phyloP scores from a whole-genome alignment of 2,113 vertebrate genomes.

The Cercocebus atys region DNA sequence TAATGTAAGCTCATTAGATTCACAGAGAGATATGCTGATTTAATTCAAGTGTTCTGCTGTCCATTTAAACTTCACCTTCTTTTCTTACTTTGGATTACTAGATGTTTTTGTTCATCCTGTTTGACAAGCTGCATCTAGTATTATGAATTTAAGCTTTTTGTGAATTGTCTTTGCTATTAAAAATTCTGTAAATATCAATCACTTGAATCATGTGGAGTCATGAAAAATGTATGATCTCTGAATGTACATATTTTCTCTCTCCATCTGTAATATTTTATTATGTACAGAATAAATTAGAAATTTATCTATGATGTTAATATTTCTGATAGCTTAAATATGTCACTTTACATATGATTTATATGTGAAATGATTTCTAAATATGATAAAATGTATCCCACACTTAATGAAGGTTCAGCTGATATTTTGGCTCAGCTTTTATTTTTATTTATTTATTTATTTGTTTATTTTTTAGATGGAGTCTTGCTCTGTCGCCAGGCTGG shows the following conservation, averaged over 20 bases:
- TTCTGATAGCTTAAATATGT: background rate
- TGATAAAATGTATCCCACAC: background rate
- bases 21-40: background rate
- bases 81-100: conserved; percentile 31
- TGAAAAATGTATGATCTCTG: background rate
- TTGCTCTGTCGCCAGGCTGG: too few relatives aligned
- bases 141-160: conserved; percentile 26
- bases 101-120: background rate
- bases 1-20: conserved; percentile 34
- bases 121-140: background rate
- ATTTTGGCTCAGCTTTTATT: background rate
- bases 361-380: background rate
- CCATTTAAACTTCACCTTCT: conserved; percentile 1
- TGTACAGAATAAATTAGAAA: background rate
- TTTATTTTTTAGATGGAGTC: too few relatives aligned
- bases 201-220: background rate
- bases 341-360: background rate
- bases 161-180: conserved; percentile 27
- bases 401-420: background rate
- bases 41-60: conserved; percentile 11
- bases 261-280: background rate
- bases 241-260: background rate
- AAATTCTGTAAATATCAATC: background rate
- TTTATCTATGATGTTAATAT: background rate
- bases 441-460: background rate